Evolutionary conservation across 1,140 invertebrate genomes (phyloP), one percentile per base, ranked within the genome.

Genomic region (Caenorhabditis tropicalis): DNA sequence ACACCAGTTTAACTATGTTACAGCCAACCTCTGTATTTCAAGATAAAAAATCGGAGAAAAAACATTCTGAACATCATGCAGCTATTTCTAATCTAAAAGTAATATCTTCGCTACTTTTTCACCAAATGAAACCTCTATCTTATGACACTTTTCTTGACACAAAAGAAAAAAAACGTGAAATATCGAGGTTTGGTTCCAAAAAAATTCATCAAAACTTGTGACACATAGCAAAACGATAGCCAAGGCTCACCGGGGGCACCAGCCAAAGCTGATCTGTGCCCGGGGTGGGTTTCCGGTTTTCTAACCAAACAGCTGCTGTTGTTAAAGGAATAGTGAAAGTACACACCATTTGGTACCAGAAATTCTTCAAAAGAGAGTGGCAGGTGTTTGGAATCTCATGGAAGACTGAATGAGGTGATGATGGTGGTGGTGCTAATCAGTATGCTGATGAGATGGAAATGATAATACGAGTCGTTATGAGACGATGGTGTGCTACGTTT

Each of bases 251-350:
- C 6, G 10, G 36, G 29, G n/a, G 36, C 36, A 43, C n/a, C 65
- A 74, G n/a, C 65, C 65, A 74, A 31, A 4, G 9, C 36, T 2
- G n/a, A 43, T 74, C 21, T 7, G 58, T 36, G 58, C 58, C 29
- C n/a, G n/a, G n/a, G n/a, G n/a, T n/a, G 29, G 21, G 58, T 46
- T 74, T 74, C 65, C 65, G 65, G 65, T 74, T 74, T 74, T 74
- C 65, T 43, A 74, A 74, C 33, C 43, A 36, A 43, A 74, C 65
- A 74, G 65, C 65, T 74, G 65, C 65, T 74, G 36, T 24, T 46
- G 36, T 74, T 74, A 74, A n/a, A 74, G 65, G 36, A 74, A 0
- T 3, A 74, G 65, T 19, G 65, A 74, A 74, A 74, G 65, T 74
- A 74, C 65, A 74, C 21, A 9, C 31, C 58, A 65, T 9, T 43